Conservation (phyloP, 2,113 vertebrate species). For the Toxostoma redivivum region DNA sequence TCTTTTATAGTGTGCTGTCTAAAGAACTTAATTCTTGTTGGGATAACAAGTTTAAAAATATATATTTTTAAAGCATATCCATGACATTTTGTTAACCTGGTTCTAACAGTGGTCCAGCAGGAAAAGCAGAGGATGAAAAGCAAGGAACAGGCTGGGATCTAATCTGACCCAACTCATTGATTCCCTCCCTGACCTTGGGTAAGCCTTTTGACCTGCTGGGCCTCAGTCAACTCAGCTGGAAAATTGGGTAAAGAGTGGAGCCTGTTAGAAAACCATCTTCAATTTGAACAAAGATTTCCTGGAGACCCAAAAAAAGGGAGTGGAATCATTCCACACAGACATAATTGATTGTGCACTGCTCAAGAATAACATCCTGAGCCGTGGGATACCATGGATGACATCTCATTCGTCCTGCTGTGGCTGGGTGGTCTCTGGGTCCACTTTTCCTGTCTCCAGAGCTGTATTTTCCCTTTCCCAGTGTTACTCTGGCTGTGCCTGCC, state of each 20-base stretch:
- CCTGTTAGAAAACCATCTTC: conserved; percentile 63
- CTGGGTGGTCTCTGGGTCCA: conserved; percentile 31
- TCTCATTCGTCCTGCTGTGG: conserved; percentile 40
- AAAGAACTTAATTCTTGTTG: conserved; percentile 53
- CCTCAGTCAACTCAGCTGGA: conserved; percentile 71
- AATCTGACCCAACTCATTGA: conserved; percentile 66
- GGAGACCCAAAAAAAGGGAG: conserved; percentile 36
- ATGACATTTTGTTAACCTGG: conserved; percentile 50
- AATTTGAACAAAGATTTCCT: conserved; percentile 64
- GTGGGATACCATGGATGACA: conserved; percentile 44
- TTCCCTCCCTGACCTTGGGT: conserved; percentile 57
- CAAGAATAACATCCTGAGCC: conserved; percentile 61
- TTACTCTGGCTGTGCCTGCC: not conserved
- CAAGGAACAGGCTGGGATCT: conserved; percentile 48
- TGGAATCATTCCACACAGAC: conserved; percentile 41
- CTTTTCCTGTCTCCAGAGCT: conserved; percentile 7
- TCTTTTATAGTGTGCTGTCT: not conserved
- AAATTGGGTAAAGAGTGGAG: conserved; percentile 70
- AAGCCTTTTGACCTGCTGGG: conserved; percentile 64
- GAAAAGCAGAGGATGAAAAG: conserved; percentile 30
- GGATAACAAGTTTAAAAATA: conserved; percentile 44
- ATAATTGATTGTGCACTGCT: conserved; percentile 56
- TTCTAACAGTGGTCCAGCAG: conserved; percentile 23
- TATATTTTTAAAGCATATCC: conserved; percentile 44
- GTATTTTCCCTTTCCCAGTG: not conserved